Percentiles rank a stretch among this genome's conserved stretches.
phyloP scores from a whole-genome alignment of 2,888 invertebrate species.

The Acanthosepion lycidas region DNA sequence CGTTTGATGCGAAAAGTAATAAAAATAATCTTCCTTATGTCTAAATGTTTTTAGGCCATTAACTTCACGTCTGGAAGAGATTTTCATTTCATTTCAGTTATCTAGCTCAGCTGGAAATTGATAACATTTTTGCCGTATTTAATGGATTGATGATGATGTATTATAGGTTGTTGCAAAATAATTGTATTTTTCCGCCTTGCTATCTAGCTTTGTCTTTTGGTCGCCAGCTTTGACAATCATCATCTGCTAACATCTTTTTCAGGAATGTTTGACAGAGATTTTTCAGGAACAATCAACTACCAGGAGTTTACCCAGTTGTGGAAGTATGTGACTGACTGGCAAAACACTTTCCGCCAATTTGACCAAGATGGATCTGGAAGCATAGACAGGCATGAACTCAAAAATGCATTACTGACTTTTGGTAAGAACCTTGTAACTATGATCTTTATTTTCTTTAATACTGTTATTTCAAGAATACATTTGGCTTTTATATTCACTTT shows the following conservation, averaged over 20 bases:
- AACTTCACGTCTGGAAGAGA: too few species aligned
- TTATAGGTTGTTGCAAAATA: too few species aligned
- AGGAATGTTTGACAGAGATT: slow-evolving; percentile 92
- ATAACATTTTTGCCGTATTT: too few species aligned
- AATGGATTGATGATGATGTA: too few species aligned
- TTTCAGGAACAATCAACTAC: slow-evolving; percentile 91
- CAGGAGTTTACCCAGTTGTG: slow-evolving; percentile 96
- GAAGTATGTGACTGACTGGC: slow-evolving; percentile 99
- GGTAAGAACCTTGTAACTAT: slow-evolving; percentile 81
- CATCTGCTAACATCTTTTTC: slow-evolving; percentile 51
- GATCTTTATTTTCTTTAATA: background rate
- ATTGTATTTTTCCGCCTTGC: too few species aligned
- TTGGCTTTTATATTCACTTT: background rate
- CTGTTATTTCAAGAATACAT: too few species aligned
- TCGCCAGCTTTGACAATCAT: background rate
- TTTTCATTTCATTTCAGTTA: too few species aligned
- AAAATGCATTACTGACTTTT: slow-evolving; percentile 90
- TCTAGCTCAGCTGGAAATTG: too few species aligned
- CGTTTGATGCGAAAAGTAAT: too few species aligned
- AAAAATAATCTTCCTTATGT: too few species aligned
- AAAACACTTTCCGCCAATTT: slow-evolving; percentile 93
- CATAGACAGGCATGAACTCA: slow-evolving; percentile 92
- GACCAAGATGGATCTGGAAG: slow-evolving; percentile 91
- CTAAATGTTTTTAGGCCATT: too few species aligned
- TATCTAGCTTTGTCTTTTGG: background rate